Base-by-base conservation (phyloP, 2,888 invertebrate genomes). In the Dendrolimus houi region DNA sequence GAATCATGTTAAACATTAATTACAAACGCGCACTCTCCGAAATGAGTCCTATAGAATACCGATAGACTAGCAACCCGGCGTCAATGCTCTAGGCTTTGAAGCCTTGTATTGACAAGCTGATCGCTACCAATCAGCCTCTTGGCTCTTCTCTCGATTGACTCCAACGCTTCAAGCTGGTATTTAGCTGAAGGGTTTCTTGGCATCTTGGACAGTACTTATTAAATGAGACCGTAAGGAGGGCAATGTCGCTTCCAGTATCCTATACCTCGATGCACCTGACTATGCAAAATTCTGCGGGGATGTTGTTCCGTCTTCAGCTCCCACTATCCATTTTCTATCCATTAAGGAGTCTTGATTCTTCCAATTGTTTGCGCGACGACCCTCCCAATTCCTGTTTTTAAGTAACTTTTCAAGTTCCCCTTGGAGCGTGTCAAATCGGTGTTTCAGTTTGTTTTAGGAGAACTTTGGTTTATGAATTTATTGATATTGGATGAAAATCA, bases 261-360 rank as follows among this genome's bases (percentile, higher is more conserved):
- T 56, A 40, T 68, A 71, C 7, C 54, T 74, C 75, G 8, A 1
- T 8, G 64, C 41, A 17, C 58, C 74, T 84, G 85, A 86, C 84
- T 79, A 83, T 84, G 85, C 85, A 84, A 81, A 85, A 86, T 84
- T 76, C 47, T 74, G 74, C 68, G 78, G 73, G 74, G 77, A 78
- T 83, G 81, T 84, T 83, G 80, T 75, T 77, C 66, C 70, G 68
- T 65, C 68, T 66, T 69, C 65, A 67, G 63, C 64, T 71, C 72
- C 71, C 74, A 78, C 84, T 81, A 84, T 85, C 83, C 83, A 85
- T 85, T 85, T 83, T 82, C 84, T 84, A 84, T 85, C 85, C 85
- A 86, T 86, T 86, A 86, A 82, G 82, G 77, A 67, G 68, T 79
- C 79, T 76, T 79, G 81, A 85, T 84, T 81, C 79, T 72, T 76